Conservation (phyloP, 2,797 vertebrate genomes). For the Rhinella marina region DNA sequence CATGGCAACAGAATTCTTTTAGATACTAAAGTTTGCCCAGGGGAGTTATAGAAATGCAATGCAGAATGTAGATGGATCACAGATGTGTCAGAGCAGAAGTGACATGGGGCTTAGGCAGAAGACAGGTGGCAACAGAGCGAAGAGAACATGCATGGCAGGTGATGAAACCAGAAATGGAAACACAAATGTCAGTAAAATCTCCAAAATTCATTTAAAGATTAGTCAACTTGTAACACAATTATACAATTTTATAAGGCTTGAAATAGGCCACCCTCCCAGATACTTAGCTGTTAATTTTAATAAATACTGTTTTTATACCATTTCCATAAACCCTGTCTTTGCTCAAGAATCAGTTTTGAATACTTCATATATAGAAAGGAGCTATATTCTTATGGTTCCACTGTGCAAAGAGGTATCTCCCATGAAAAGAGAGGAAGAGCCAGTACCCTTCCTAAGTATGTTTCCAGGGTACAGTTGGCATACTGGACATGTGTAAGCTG, state of each 20-base stretch:
- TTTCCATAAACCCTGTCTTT: background rate
- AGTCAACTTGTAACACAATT: conserved; percentile 1
- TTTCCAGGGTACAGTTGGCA: too few species aligned
- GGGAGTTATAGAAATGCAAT: conserved; percentile 28
- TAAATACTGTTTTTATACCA: background rate
- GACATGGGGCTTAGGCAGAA: conserved; percentile 34
- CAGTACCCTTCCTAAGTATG: too few species aligned
- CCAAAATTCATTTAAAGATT: background rate
- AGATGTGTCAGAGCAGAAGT: conserved; percentile 36
- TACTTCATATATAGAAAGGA: background rate
- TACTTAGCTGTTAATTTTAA: background rate
- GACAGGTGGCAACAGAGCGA: conserved; percentile 28
- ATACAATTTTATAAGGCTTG: background rate
- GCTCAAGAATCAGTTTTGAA: background rate
- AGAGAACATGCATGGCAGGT: conserved; percentile 28
- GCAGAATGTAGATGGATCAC: conserved; percentile 25
- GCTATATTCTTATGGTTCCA: background rate
- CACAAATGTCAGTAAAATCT: conserved; percentile 22
- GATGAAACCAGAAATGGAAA: conserved; percentile 26
- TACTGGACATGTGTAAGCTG: too few species aligned
- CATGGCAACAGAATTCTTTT: conserved; percentile 4
- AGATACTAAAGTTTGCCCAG: conserved; percentile 16
- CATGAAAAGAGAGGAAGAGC: too few species aligned
- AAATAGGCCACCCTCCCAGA: background rate
- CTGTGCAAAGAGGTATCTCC: too few species aligned